phyloP scores from a whole-genome alignment of 1,140 invertebrate species.

The Drosophila subobscura region DNA sequence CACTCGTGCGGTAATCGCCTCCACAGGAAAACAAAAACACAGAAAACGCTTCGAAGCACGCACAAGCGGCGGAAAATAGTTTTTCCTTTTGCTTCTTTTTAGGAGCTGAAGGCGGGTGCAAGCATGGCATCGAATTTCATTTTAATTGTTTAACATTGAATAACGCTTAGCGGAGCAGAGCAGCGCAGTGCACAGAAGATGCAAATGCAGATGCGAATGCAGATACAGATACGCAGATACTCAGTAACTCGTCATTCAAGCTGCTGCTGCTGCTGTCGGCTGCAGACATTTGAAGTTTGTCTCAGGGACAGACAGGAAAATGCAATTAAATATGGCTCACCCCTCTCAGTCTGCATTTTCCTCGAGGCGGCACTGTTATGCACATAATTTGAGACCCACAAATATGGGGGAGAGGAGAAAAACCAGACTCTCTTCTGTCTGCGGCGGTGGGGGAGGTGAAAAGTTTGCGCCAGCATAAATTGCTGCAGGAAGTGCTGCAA shows the following conservation, averaged over 20 bases:
- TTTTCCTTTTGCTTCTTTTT: slow-evolving; percentile 23
- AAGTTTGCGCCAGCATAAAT: slow-evolving; percentile 48
- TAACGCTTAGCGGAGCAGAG: slow-evolving; percentile 22
- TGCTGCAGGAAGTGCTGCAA: slow-evolving; percentile 52
- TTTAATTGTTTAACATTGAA: slow-evolving; percentile 55
- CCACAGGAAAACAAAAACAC: slow-evolving; percentile 21
- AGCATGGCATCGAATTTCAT: slow-evolving; percentile 49
- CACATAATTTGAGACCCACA: slow-evolving; percentile 57
- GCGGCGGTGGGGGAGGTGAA: slow-evolving; percentile 16
- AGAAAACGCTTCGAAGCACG: slow-evolving; percentile 25
- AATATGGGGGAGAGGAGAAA: slow-evolving; percentile 37
- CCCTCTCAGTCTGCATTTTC: not conserved
- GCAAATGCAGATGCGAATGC: slow-evolving; percentile 2
- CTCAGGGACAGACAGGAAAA: slow-evolving; percentile 48
- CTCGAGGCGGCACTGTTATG: slow-evolving; percentile 5
- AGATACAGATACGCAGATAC: slow-evolving; percentile 25
- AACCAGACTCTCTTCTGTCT: not conserved
- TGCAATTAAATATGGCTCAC: slow-evolving; percentile 55
- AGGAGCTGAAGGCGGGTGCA: slow-evolving; percentile 24
- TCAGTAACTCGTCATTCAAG: not conserved
- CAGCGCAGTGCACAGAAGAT: slow-evolving; percentile 6
- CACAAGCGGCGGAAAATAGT: slow-evolving; percentile 44
- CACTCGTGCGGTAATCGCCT: slow-evolving; percentile 57
- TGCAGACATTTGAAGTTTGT: slow-evolving; percentile 37
- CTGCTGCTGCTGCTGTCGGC: slow-evolving; percentile 7